phyloP scores from a whole-genome alignment of 2,888 invertebrate genomes.

The Calameuta idolon region DNA sequence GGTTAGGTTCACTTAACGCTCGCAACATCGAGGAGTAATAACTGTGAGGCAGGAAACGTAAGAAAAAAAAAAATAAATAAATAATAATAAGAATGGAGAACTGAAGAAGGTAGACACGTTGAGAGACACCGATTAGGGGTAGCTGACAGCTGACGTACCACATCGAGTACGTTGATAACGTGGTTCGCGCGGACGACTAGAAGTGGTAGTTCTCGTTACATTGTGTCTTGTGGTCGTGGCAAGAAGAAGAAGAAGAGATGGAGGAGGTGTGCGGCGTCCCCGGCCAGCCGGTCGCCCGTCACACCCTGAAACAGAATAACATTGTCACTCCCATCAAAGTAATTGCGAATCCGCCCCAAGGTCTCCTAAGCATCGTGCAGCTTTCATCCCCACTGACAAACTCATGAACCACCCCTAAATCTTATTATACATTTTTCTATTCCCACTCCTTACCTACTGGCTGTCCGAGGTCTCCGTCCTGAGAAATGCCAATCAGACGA shows the following conservation, averaged over 20 bases:
- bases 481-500: neutral
- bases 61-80: slow-evolving; percentile 17
- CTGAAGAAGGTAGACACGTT: slow-evolving; percentile 51
- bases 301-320: slow-evolving; percentile 67
- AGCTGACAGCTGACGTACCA: slow-evolving; percentile 64
- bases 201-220: slow-evolving; percentile 53
- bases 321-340: slow-evolving; percentile 60
- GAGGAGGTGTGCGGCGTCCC: slow-evolving; percentile 67
- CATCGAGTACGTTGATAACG: slow-evolving; percentile 64
- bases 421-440: neutral
- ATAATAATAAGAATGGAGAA: slow-evolving; percentile 23
- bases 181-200: slow-evolving; percentile 62
- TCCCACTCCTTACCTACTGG: neutral
- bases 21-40: slow-evolving; percentile 42
- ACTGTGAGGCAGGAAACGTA: slow-evolving; percentile 50
- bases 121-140: slow-evolving; percentile 62
- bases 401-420: neutral
- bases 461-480: neutral
- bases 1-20: slow-evolving; percentile 9
- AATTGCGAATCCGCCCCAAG: slow-evolving; percentile 17
- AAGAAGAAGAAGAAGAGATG: slow-evolving; percentile 64
- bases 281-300: slow-evolving; percentile 67
- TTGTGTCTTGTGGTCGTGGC: slow-evolving; percentile 65
- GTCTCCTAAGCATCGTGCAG: neutral
- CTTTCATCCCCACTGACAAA: neutral